These are phyloP conservation scores for Anagrus nilaparvatae DNA, from an alignment of 1,140 invertebrate genomes.

Conservation along the genomic window DNA sequence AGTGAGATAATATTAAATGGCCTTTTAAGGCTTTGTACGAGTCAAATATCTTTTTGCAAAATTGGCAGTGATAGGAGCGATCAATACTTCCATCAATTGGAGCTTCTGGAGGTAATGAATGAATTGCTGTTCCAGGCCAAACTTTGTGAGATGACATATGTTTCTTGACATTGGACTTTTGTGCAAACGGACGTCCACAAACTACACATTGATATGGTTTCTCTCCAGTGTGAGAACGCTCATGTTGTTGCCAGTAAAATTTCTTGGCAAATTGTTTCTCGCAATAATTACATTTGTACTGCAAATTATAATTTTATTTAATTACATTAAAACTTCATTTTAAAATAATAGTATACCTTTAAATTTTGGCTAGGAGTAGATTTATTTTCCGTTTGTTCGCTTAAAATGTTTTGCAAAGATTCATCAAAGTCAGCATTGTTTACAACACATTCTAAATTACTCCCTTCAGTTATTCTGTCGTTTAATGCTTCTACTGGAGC, in stretches of 20 bases:
- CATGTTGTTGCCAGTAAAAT: slow-evolving; percentile 46
- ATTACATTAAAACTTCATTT: slow-evolving; percentile 9
- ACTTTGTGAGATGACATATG: slow-evolving; percentile 60
- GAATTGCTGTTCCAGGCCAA: slow-evolving; percentile 38
- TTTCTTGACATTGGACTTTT: slow-evolving; percentile 61
- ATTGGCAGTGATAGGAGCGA: slow-evolving; percentile 38
- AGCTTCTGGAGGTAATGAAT: slow-evolving; percentile 36
- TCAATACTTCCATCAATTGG: slow-evolving; percentile 37
- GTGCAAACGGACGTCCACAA: slow-evolving; percentile 49
- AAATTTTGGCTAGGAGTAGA: slow-evolving; percentile 31
- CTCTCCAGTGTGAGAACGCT: slow-evolving; percentile 50
- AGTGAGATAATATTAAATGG: slow-evolving; percentile 35
- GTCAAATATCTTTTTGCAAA: slow-evolving; percentile 40
- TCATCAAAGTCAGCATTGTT: no score
- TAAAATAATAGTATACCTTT: slow-evolving; percentile 23
- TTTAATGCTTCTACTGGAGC: slow-evolving; percentile 22
- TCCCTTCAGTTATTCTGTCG: slow-evolving; percentile 22
- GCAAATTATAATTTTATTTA: slow-evolving; percentile 16
- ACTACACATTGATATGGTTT: slow-evolving; percentile 55
- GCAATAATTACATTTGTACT: slow-evolving; percentile 43
- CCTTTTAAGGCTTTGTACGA: slow-evolving; percentile 38
- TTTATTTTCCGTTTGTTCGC: slow-evolving; percentile 21
- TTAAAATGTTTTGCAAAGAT: no score
- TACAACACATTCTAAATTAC: slow-evolving; percentile 6
- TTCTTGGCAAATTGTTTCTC: slow-evolving; percentile 45